Base-by-base conservation (phyloP, 53 echinoderm and acorn worm species). In the Stichopus horrens region DNA sequence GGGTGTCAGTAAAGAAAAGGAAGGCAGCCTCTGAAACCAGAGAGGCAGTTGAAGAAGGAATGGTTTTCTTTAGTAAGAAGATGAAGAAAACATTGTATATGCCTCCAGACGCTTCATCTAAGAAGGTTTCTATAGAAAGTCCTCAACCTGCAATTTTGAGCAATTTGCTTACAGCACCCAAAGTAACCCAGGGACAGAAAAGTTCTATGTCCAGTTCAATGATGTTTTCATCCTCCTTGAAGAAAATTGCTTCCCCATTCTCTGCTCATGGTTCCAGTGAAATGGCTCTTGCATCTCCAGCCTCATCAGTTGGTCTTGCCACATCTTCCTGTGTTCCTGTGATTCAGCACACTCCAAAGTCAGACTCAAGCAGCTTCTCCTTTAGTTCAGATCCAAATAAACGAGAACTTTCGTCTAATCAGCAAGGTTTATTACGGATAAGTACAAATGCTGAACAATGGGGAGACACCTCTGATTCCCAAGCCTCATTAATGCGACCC, bases 281-380 rank as follows among this genome's bases (percentile, higher is more conserved):
- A 16, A 21, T 22, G 13, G 21, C 52, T 16, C 20, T 85, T 37
- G 85, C 67, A 58, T 87, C 75, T 55, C 87, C 87, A 53, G 55
- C 54, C 1, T 87, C 54, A 53, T 58, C 75, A 87, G 4, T 75
- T 5, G 73, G 74, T 21, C 74, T 75, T 55, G n/a, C 66, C 53
- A 52, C 75, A 74, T 77, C 83, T 9, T 90, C 94, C 8, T 93
- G 92, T 74, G 96, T 96, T 74, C 94, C 96, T 53, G 96, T 96
- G 60, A 96, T 96, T 77, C 96, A 96, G 83, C 96, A 96, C 79
- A 94, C 96, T 11, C 79, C 76, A 18, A 89, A 89, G 4, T 89
- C 86, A 59, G 85, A 85, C 9, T 52, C 85, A 0, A 59, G 65
- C 20, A 65, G 85, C 63, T 89, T 73, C 65, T 67, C 81, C 6